Evolutionary conservation across 2,797 vertebrate genomes (phyloP).

Genomic region (Denticeps clupeoides): DNA sequence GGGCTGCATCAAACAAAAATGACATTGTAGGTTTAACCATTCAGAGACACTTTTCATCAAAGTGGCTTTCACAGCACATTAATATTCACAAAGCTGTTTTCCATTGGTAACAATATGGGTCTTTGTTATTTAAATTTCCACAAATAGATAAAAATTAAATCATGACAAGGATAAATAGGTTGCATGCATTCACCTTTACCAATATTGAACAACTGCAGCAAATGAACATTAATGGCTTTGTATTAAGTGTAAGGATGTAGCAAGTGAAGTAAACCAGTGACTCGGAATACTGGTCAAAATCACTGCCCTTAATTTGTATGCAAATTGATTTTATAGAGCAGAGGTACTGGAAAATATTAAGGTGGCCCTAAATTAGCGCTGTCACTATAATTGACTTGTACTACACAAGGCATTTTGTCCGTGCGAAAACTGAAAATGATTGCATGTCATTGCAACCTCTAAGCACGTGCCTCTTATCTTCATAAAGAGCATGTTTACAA

Average conservation of each 20-base stretch:
- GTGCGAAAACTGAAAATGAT: background rate
- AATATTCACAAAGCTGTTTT: background rate
- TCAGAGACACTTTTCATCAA: constrained; percentile 4
- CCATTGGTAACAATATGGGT: background rate
- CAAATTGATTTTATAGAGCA: background rate
- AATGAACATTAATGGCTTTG: background rate
- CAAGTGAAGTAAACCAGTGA: background rate
- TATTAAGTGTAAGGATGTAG: background rate
- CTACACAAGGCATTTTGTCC: background rate
- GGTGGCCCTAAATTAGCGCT: background rate
- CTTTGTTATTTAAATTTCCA: background rate
- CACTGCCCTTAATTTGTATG: background rate
- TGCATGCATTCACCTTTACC: background rate
- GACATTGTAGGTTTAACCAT: background rate
- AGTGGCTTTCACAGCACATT: constrained; percentile 7
- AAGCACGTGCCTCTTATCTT: background rate
- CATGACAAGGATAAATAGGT: background rate
- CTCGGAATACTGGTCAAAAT: background rate
- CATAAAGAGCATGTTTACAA: constrained; percentile 15
- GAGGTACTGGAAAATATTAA: background rate
- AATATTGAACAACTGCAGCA: background rate
- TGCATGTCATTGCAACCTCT: background rate
- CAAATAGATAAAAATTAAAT: background rate
- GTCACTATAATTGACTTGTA: background rate
- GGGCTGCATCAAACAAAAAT: background rate